Evolutionary conservation across 2,888 invertebrate species (phyloP), one percentile per base, ranked within the genome.

Genomic region (Leptogaster cylindrica): DNA sequence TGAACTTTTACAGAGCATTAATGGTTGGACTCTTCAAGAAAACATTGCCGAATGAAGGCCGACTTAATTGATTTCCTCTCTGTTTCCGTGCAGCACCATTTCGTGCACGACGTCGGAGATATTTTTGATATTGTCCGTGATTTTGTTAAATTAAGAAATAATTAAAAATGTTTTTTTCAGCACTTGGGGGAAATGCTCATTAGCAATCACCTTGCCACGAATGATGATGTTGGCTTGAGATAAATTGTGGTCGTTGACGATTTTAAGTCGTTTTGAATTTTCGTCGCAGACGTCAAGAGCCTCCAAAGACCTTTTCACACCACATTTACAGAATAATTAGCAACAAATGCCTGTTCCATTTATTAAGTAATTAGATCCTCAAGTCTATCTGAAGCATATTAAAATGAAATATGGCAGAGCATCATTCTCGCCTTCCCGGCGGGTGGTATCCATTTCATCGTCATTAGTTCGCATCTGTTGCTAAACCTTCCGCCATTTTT

Each of bases 281-380:
- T n/a, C n/a, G n/a, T n/a, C n/a, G n/a, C n/a, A n/a, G n/a, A n/a
- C n/a, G n/a, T 23, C 20, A 44, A 18, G n/a, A 20, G 27, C 27
- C 28, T 44, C 16, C 28, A 28, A 28, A 10, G n/a, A 18, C 41
- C 61, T 61, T 31, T 61, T 41, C 41, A 61, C 61, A 61, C 16
- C 61, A 61, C 61, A 61, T 61, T 61, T 61, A 61, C 61, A 61
- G 61, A 61, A 61, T 61, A 61, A 61, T 61, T 61, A 61, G 61
- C 61, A 61, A n/a, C 61, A 61, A 61, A 41, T 61, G 61, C n/a
- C 14, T 44, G 61, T n/a, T 8, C 61, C 61, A 61, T 61, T 61
- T 61, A 61, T 61, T 61, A 61, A 61, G 44, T 44, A 61, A 61
- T 61, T 61, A 61, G 44, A 61, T 44, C 41, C 61, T 16, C 25